Evolutionary conservation across 2,797 vertebrate species (phyloP).

Genomic region (Leptodactylus fallax): DNA sequence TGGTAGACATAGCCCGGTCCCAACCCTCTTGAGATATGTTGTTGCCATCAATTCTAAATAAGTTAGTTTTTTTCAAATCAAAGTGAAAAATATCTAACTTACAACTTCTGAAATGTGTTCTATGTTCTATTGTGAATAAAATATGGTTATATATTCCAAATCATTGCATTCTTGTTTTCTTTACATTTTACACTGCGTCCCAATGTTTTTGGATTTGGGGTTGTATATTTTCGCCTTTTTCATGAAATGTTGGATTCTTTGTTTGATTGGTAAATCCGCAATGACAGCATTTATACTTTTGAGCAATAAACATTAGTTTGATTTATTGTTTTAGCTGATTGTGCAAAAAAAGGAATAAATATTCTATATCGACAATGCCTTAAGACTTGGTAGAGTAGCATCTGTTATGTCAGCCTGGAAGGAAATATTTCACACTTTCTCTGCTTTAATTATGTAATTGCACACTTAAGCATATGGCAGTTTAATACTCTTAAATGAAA

Average conservation of each 20-base stretch:
- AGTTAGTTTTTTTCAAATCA: too few relatives aligned
- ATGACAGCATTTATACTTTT: neutral
- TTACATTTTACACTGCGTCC: too few relatives aligned
- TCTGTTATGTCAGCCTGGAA: slow-evolving; percentile 40
- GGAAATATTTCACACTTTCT: slow-evolving; percentile 13
- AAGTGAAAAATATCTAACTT: too few relatives aligned
- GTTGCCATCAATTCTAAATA: too few relatives aligned
- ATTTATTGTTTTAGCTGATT: slow-evolving; percentile 9
- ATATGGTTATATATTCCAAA: too few relatives aligned
- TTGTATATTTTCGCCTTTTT: too few relatives aligned
- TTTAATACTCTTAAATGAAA: slow-evolving; percentile 19
- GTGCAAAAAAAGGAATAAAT: neutral
- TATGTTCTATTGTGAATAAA: too few relatives aligned
- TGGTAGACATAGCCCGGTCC: too few relatives aligned
- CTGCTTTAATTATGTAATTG: slow-evolving; percentile 21
- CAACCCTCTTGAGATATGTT: too few relatives aligned
- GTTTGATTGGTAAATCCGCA: neutral
- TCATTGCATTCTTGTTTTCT: too few relatives aligned
- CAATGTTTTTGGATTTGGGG: too few relatives aligned
- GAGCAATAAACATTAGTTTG: neutral
- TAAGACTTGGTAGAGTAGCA: slow-evolving; percentile 3
- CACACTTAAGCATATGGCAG: slow-evolving; percentile 29
- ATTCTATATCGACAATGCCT: neutral
- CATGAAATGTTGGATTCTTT: neutral
- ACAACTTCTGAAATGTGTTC: too few relatives aligned